Evolutionary conservation across 2,113 vertebrate species (phyloP), one percentile per base, ranked within the genome.

Genomic region (Bubo bubo): DNA sequence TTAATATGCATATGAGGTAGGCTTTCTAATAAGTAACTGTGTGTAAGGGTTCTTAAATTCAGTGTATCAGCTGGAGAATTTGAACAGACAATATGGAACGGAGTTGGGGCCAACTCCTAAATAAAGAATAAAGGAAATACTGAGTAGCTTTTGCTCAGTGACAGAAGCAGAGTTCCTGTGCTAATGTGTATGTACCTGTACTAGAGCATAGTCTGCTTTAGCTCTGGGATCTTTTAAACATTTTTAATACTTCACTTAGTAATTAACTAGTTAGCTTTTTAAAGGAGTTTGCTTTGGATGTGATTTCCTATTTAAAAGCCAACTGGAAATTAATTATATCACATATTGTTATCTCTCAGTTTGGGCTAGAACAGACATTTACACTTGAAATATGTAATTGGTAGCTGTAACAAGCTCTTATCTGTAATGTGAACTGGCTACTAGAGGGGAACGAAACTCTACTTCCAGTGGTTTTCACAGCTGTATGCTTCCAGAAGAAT

Each of bases 331-430:
- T 66, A 55, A n/a, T 71, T 81, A 5, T 32, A 24, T 56, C 43
- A 26, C 3, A 4, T 53, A 49, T 27, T 79, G 59, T 87, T 82
- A 18, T 64, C 70, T 74, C 76, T 87, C 39, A 39, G 9, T 82
- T 85, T 88, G 74, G n/a, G n/a, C 86, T 94, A 62, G 62, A 95
- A 70, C 23, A 75, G 39, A 26, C n/a, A 72, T 91, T 90, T 88
- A 34, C 35, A n/a, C 45, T 94, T 88, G 32, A 70, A 75, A 60
- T 50, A 43, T 2, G 0, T n/a, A 72, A n/a, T 20, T 85, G 34
- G 34, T 94, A 73, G 22, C 53, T 79, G 60, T 63, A 68, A 68
- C 26, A 72, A 60, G 15, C 30, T 64, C 30, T 82, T 55, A 32
- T 16, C 27, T 70, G 9, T 86, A 82, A 67, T 72, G 35, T 53